Base-by-base conservation (phyloP, 2,113 vertebrate genomes). In the Dipodomys ordii region DNA sequence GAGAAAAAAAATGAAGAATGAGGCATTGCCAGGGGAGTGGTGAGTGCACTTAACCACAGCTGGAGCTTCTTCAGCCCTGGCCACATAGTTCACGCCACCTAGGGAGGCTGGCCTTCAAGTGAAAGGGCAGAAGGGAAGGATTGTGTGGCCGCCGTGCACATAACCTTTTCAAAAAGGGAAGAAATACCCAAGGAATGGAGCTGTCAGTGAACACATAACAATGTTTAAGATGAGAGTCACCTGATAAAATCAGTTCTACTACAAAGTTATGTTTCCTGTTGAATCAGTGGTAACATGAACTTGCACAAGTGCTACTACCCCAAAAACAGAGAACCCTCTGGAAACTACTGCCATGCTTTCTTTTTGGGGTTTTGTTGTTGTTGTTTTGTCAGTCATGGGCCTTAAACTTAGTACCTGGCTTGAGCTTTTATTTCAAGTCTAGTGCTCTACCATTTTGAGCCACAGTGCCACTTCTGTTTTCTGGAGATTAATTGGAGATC, bases 241-340 rank as follows among this genome's bases (percentile, higher is more conserved):
- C 22, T 83, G 9, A 74, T 93, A 53, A 64, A 89, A 89, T 89
- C 78, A 87, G n/a, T 57, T 12, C n/a, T 82, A 84, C 16, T 18
- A 20, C 92, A 79, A 16, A 67, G 25, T 81, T 93, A 76, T 82
- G 22, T 91, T 84, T 93, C 13, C 83, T 82, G 16, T 65, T 53
- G 46, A 89, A 62, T 39, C 69, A 2, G 7, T 53, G 15, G 44
- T 72, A 79, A 53, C 28, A 86, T 10, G n/a, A 77, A 83, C 91
- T 84, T 90, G 9, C 90, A 53, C 25, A 30, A 44, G 20, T 77
- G 27, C 73, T 85, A 1, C 74, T 93, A 69, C 76, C 76, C 39
- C 35, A 88, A 73, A 39, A 81, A 72, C 1, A 23, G 7, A 67
- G 80, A 53, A 92, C 68, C 20, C 6, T 89, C 53, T 78, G 68